These are phyloP conservation scores for Lithobates sylvaticus DNA, from an alignment of 2,797 vertebrate species.

Conservation along the genomic window DNA sequence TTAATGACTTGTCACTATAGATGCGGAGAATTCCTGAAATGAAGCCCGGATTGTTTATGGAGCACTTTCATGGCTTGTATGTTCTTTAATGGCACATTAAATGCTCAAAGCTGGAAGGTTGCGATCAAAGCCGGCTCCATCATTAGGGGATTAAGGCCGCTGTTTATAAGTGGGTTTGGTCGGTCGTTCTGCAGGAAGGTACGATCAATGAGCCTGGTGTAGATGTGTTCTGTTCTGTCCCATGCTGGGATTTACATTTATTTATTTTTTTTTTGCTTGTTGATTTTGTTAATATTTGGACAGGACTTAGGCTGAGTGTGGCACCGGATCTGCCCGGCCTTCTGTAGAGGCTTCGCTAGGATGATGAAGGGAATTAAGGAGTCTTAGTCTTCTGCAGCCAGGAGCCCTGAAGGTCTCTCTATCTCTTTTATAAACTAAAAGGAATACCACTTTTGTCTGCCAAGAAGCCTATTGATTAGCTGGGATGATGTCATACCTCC, in stretches of 20 bases:
- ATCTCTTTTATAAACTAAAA: background rate
- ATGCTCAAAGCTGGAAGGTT: background rate
- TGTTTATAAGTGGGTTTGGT: background rate
- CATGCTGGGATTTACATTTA: background rate
- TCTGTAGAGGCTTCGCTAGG: background rate
- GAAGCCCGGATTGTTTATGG: background rate
- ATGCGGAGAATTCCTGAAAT: background rate
- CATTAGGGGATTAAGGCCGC: background rate
- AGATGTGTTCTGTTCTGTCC: background rate
- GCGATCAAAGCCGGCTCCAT: background rate
- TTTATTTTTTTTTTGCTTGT: conserved; percentile 9
- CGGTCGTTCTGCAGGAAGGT: background rate
- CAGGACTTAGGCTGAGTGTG: background rate
- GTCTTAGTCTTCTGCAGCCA: background rate
- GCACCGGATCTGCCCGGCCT: background rate
- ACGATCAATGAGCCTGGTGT: background rate
- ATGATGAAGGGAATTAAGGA: conserved; percentile 30
- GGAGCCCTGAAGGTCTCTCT: background rate
- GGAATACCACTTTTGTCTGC: conserved; percentile 20
- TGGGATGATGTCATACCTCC: conserved; percentile 46
- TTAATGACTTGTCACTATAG: background rate
- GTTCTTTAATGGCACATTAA: background rate
- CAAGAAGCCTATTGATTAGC: conserved; percentile 46
- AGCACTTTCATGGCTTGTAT: background rate
- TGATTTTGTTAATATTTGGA: background rate